These are phyloP conservation scores for Fragum sueziense DNA, from an alignment of 2,888 invertebrate genomes.

Conservation along the genomic window DNA sequence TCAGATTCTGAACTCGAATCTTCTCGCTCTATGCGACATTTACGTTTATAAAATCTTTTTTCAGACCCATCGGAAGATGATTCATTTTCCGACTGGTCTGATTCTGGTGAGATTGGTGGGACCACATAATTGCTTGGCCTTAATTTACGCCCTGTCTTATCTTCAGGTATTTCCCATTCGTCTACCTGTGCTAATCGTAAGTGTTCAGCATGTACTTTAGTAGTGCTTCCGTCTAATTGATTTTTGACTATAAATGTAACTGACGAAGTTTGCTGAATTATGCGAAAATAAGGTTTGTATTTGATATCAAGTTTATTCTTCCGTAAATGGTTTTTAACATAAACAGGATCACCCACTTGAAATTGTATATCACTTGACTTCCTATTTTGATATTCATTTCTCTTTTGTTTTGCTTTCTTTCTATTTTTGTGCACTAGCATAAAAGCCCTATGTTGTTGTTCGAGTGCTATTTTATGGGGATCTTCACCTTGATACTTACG, in stretches of 20 bases:
- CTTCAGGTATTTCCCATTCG: constrained; percentile 33
- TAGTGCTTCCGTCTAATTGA: constrained; percentile 29
- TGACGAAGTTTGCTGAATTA: constrained; percentile 41
- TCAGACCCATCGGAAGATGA: too few relatives aligned
- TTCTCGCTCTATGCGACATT: not conserved
- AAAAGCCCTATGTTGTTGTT: constrained; percentile 54
- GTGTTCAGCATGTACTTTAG: constrained; percentile 37
- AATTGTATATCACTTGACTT: constrained; percentile 32
- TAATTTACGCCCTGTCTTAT: not conserved
- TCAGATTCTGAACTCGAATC: not conserved
- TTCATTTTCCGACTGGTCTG: too few relatives aligned
- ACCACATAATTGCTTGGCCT: constrained; percentile 6
- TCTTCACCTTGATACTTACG: constrained; percentile 44
- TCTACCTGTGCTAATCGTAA: constrained; percentile 29
- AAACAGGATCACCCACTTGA: constrained; percentile 49
- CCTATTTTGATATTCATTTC: constrained; percentile 38
- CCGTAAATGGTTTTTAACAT: constrained; percentile 26
- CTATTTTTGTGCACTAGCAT: constrained; percentile 27
- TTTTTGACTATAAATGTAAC: constrained; percentile 38
- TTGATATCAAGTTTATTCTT: constrained; percentile 44
- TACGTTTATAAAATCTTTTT: too few relatives aligned
- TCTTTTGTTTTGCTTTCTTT: constrained; percentile 38
- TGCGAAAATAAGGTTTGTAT: constrained; percentile 51
- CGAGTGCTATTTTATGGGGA: constrained; percentile 39
- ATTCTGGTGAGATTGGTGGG: too few relatives aligned